Base-by-base conservation (phyloP, 2,113 vertebrate genomes). In the Plecturocebus donacophilus region DNA sequence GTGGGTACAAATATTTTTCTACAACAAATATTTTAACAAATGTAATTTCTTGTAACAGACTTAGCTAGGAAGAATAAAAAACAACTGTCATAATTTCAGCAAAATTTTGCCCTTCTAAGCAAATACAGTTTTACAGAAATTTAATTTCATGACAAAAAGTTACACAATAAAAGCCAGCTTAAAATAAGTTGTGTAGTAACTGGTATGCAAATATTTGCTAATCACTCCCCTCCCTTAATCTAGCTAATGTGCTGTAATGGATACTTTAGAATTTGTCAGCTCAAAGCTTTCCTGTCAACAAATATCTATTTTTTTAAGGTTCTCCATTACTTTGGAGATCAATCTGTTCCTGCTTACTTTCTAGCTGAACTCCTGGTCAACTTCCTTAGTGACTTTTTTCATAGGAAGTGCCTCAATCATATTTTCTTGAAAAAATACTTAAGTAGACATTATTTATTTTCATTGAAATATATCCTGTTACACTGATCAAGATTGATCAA, bases 11-110 rank as follows among this genome's bases (percentile, higher is more conserved):
- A 94, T 11, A 77, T 87, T 87, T 82, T 92, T 77, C 42, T 3
- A 76, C 32, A 86, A 80, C 49, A 97, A 94, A 87, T 94, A 83
- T 70, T 92, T 91, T 68, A 81, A 52, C 61, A 84, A 61, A 58
- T 49, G 17, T 49, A n/a, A 12, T 92, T 91, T 84, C 61, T 90
- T 94, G 19, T 40, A 91, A 56, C 27, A 68, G 81, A 23, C 0
- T 84, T 20, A 81, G 21, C 54, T 76, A 71, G 6, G 0, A 70
- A 77, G 35, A 86, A 45, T 49, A 21, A 49, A 30, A 20, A 58
- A 45, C 73, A 64, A 52, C 38, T 70, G 58, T 30, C 27, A 54
- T 4, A 84, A 21, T 89, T 80, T 92, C 42, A 88, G 12, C 17
- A 84, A 79, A 77, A 27, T 13, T 35, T 90, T 84, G 6, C 70